Conservation (phyloP, 2,113 vertebrate species). For the Neopipo cinnamomea region DNA sequence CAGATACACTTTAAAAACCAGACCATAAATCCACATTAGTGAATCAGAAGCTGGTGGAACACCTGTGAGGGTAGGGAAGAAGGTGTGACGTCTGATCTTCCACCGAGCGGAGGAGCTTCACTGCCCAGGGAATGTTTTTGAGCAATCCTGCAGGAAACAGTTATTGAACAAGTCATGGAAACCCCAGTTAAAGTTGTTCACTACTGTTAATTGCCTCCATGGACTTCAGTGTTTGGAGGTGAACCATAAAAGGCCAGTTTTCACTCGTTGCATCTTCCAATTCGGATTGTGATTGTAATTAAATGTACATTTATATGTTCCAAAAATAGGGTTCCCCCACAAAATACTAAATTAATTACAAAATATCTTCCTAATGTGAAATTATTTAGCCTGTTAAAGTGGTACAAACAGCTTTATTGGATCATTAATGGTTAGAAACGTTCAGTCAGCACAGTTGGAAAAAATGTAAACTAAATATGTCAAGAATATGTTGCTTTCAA, state of each 20-base stretch:
- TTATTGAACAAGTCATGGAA: not conserved
- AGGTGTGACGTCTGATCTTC: not conserved
- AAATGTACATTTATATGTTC: not conserved
- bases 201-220: not conserved
- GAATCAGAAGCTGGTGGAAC: not conserved
- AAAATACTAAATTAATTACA: constrained; percentile 12
- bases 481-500: constrained; percentile 29
- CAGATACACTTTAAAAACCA: not conserved
- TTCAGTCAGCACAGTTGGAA: constrained; percentile 46
- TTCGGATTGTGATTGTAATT: not conserved
- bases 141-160: not conserved
- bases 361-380: not conserved
- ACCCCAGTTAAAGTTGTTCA: not conserved
- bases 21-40: not conserved
- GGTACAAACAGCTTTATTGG: constrained; percentile 34
- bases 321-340: not conserved
- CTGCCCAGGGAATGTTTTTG: not conserved
- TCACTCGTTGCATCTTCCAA: not conserved
- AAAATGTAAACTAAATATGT: constrained; percentile 39
- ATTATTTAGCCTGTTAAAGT: constrained; percentile 25
- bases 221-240: not conserved
- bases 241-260: not conserved
- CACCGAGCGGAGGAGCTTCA: not conserved
- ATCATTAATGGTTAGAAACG: constrained; percentile 30
- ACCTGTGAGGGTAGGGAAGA: not conserved